Percentiles rank a stretch among this genome's conserved stretches.
Conservation (phyloP, 2,888 invertebrate species). For the Phyllotreta striolata region DNA sequence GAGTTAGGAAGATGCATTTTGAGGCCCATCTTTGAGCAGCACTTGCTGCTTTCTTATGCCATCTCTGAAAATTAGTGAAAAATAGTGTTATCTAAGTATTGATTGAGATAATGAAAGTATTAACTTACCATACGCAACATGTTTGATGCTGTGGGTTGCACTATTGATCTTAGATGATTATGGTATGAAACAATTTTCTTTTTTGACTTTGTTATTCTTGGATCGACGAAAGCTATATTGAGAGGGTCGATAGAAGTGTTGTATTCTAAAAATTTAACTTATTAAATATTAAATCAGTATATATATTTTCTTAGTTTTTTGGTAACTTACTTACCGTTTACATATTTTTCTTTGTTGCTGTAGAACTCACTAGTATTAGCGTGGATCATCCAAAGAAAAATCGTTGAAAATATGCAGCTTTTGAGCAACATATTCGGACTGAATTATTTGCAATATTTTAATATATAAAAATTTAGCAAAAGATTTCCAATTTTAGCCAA, state of each 20-base stretch:
- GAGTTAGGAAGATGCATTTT: constrained; percentile 72
- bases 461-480: too few species aligned
- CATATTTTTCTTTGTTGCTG: too few species aligned
- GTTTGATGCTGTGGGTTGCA: constrained; percentile 78
- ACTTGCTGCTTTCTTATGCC: constrained; percentile 75
- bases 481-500: too few species aligned
- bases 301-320: too few species aligned
- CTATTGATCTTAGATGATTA: constrained; percentile 79
- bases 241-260: constrained; percentile 59
- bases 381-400: too few species aligned
- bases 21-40: constrained; percentile 81
- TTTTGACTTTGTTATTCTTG: constrained; percentile 68
- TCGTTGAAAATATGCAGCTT: too few species aligned
- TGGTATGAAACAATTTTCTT: constrained; percentile 78
- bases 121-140: constrained; percentile 75
- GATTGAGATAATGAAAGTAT: neutral
- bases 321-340: too few species aligned
- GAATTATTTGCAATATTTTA: too few species aligned
- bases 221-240: constrained; percentile 65
- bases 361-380: too few species aligned
- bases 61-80: constrained; percentile 65
- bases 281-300: too few species aligned
- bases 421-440: too few species aligned
- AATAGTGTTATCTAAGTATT: too few species aligned
- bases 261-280: constrained; percentile 8